A percentile compares a stretch with the other conserved stretches of the same genome.
These are phyloP conservation scores for Neelides folsomi DNA, from an alignment of 2,888 invertebrate species.

Conservation along the genomic window DNA sequence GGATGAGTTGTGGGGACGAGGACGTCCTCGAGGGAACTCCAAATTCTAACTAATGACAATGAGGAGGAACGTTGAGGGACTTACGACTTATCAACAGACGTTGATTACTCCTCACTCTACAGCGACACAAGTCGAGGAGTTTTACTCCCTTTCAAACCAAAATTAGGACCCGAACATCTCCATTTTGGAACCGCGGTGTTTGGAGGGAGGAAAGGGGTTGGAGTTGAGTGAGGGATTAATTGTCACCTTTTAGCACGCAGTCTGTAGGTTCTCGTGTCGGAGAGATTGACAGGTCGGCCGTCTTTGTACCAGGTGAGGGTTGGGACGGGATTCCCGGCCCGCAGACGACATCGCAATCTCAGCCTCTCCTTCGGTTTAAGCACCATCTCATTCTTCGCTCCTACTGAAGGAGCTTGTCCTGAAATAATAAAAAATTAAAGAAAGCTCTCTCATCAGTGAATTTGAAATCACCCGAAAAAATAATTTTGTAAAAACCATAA, in stretches of 20 bases:
- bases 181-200: neutral
- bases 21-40: no score
- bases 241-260: slow-evolving; percentile 31
- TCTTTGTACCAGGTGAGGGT: slow-evolving; percentile 33
- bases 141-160: no score
- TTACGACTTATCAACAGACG: no score
- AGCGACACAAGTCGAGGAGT: no score
- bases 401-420: slow-evolving; percentile 32
- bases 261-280: slow-evolving; percentile 27
- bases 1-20: no score
- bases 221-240: neutral
- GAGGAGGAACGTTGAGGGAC: no score
- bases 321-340: slow-evolving; percentile 33
- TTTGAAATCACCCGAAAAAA: no score
- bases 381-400: slow-evolving; percentile 27
- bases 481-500: no score
- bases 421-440: neutral
- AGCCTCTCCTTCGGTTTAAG: slow-evolving; percentile 31
- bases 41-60: no score
- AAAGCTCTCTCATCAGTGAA: no score
- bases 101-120: no score
- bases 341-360: slow-evolving; percentile 30
- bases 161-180: no score
- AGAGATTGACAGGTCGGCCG: slow-evolving; percentile 31
- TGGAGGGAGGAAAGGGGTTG: neutral